phyloP scores from a whole-genome alignment of 2,888 invertebrate species.

The Morpho helenor region DNA sequence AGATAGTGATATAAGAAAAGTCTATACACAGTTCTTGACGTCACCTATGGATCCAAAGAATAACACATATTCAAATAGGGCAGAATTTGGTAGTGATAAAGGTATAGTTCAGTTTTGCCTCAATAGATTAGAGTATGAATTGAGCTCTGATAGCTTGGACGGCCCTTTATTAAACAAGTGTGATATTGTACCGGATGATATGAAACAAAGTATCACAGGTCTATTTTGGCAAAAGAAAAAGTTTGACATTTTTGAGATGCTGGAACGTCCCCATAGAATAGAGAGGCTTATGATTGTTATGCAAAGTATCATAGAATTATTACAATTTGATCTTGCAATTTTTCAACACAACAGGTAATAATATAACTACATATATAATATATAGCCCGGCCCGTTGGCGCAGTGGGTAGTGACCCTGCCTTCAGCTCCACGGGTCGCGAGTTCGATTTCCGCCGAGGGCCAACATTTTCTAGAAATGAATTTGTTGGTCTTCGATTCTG shows the following conservation, averaged over 20 bases:
- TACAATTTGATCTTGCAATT: slow-evolving; percentile 77
- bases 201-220: slow-evolving; percentile 53
- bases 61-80: slow-evolving; percentile 56
- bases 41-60: slow-evolving; percentile 51
- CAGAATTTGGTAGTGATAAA: slow-evolving; percentile 45
- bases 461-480: no score
- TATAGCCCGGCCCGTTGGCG: no score
- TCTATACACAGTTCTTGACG: slow-evolving; percentile 56
- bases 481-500: no score
- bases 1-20: slow-evolving; percentile 38
- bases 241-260: slow-evolving; percentile 60
- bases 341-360: slow-evolving; percentile 69
- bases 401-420: no score
- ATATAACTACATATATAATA: no score
- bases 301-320: slow-evolving; percentile 68
- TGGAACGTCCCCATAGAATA: slow-evolving; percentile 59
- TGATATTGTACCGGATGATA: slow-evolving; percentile 54
- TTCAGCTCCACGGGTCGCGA: no score
- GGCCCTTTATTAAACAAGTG: slow-evolving; percentile 51
- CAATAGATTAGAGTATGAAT: slow-evolving; percentile 59
- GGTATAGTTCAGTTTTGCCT: slow-evolving; percentile 64
- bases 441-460: no score
- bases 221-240: slow-evolving; percentile 64
- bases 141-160: slow-evolving; percentile 50
- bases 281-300: slow-evolving; percentile 72